phyloP scores from a whole-genome alignment of 2,888 invertebrate genomes.

The Synergus umbraculus region DNA sequence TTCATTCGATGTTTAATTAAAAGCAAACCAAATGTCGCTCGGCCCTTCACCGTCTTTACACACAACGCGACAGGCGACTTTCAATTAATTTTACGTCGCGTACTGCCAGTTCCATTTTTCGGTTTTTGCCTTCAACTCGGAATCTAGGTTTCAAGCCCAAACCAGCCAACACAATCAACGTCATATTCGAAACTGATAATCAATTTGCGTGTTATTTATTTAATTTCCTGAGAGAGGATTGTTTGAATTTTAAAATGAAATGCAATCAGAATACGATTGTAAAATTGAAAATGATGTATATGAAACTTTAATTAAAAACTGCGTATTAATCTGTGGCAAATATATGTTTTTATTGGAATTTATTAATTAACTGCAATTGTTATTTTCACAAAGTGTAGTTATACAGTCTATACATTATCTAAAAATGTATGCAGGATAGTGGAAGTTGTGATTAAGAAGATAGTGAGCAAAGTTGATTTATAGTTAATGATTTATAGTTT shows the following conservation, averaged over 20 bases:
- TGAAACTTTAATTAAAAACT: neutral
- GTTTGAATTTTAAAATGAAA: neutral
- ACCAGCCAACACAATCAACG: conserved; percentile 1
- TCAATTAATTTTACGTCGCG: conserved; percentile 63
- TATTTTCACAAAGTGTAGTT: neutral
- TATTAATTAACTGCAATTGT: neutral
- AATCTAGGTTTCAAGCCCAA: conserved; percentile 25
- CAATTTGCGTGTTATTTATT: conserved; percentile 22
- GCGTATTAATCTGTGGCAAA: neutral
- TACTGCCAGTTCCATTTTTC: conserved; percentile 29
- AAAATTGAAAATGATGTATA: neutral
- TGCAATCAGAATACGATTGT: neutral
- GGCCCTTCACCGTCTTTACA: conserved; percentile 43
- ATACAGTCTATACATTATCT: neutral
- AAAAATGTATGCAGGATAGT: conserved; percentile 4
- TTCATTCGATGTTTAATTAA: conserved; percentile 57
- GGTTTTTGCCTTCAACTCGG: conserved; percentile 2
- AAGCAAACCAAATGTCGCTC: conserved; percentile 56
- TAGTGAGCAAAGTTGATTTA: neutral
- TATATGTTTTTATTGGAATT: no score
- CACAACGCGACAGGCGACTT: conserved; percentile 51
- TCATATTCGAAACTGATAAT: conserved; percentile 14
- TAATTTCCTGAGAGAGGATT: neutral
- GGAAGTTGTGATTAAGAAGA: conserved; percentile 10
- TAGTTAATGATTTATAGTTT: neutral